Evolutionary conservation across 2,113 vertebrate species (phyloP).

Genomic region (Lampris incognitus): DNA sequence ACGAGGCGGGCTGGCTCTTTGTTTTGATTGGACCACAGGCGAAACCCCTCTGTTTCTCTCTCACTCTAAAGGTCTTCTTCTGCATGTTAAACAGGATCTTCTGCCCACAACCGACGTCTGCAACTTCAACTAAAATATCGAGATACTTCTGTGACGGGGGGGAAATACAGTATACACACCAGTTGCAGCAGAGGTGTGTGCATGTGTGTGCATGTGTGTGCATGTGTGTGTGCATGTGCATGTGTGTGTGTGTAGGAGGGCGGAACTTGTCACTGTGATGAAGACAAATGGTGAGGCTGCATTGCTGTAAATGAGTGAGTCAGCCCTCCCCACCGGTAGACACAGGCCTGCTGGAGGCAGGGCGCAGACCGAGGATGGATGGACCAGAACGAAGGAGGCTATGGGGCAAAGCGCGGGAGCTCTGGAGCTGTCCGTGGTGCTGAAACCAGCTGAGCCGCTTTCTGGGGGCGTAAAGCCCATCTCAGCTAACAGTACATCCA

Average conservation of each 20-base stretch:
- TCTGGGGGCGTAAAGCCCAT: constrained; percentile 41
- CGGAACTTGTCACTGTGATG: constrained; percentile 65
- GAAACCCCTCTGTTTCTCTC: constrained; percentile 52
- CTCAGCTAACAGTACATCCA: constrained; percentile 3
- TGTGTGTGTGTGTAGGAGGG: constrained; percentile 13
- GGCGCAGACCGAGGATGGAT: constrained; percentile 1
- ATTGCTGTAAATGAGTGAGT: constrained; percentile 78
- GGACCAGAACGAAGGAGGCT: not conserved
- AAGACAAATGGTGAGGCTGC: constrained; percentile 76
- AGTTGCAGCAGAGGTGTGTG: constrained; percentile 12
- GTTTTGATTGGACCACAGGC: constrained; percentile 63
- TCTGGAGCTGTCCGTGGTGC: constrained; percentile 74
- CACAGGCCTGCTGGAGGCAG: constrained; percentile 38
- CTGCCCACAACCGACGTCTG: constrained; percentile 7
- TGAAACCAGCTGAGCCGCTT: constrained; percentile 60
- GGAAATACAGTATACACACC: constrained; percentile 1
- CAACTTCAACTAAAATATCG: constrained; percentile 10
- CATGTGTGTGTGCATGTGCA: constrained; percentile 13
- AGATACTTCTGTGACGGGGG: not conserved
- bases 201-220: no score
- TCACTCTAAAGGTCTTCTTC: constrained; percentile 61
- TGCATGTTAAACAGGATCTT: constrained; percentile 64
- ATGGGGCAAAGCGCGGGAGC: constrained; percentile 20
- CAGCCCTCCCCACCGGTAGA: constrained; percentile 68
- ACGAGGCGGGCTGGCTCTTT: constrained; percentile 50